phyloP scores from a whole-genome alignment of 2,888 invertebrate genomes.

The Eupeodes luniger region DNA sequence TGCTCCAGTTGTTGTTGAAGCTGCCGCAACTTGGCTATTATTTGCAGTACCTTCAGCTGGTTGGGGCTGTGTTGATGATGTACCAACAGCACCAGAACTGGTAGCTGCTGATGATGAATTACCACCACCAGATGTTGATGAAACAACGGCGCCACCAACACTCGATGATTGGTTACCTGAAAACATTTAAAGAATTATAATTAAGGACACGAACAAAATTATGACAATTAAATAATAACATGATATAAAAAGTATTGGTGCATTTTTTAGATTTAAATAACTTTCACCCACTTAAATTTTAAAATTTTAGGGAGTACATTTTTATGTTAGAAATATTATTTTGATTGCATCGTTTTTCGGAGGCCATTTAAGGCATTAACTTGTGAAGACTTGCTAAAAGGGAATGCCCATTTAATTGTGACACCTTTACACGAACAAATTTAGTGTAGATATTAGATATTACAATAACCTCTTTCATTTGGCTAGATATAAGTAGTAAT shows the following conservation, averaged over 20 bases:
- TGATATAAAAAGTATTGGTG: not conserved
- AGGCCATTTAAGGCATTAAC: too few species aligned
- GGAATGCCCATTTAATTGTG: too few species aligned
- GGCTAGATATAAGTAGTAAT: too few species aligned
- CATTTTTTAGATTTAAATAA: not conserved
- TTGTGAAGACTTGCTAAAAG: too few species aligned
- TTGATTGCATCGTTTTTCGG: too few species aligned
- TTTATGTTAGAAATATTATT: too few species aligned
- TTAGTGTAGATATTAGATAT: too few species aligned
- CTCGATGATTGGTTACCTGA: slow-evolving; percentile 78
- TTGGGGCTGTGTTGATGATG: slow-evolving; percentile 70
- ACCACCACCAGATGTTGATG: slow-evolving; percentile 73
- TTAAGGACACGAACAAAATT: not conserved
- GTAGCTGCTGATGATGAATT: slow-evolving; percentile 72
- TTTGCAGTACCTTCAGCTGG: slow-evolving; percentile 60
- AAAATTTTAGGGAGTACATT: too few species aligned
- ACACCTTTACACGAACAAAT: too few species aligned
- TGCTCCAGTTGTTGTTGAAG: slow-evolving; percentile 66
- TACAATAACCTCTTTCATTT: too few species aligned
- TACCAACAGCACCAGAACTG: slow-evolving; percentile 58
- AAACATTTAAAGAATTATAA: slow-evolving; percentile 33
- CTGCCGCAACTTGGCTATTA: slow-evolving; percentile 72
- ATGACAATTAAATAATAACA: not conserved
- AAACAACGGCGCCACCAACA: slow-evolving; percentile 72
- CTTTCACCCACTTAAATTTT: not conserved